A percentile compares a stretch with the other conserved stretches of the same genome.
Conservation (phyloP, 2,888 invertebrate species). For the Tricholauxania praeusta region DNA sequence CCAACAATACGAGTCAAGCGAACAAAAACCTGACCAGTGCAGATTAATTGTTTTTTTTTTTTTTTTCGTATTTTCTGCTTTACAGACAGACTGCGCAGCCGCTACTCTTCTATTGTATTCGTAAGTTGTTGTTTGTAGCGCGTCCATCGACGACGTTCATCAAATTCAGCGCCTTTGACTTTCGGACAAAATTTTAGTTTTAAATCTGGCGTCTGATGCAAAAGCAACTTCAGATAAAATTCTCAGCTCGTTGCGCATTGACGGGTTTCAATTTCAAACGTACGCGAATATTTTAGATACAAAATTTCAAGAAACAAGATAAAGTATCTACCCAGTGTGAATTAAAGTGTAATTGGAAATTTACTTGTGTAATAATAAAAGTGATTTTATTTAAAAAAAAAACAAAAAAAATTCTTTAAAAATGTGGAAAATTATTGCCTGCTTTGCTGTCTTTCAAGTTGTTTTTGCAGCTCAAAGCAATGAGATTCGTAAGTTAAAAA, state of each 20-base stretch:
- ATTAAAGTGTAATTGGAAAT: neutral
- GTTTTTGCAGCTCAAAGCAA: slow-evolving; percentile 50
- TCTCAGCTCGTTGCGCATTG: slow-evolving; percentile 48
- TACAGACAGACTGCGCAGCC: too few relatives aligned
- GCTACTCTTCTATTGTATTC: neutral
- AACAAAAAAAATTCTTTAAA: slow-evolving; percentile 39
- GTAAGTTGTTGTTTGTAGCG: neutral
- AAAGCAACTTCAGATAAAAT: slow-evolving; percentile 50
- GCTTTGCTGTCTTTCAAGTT: slow-evolving; percentile 51
- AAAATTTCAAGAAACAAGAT: neutral
- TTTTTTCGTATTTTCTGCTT: too few relatives aligned
- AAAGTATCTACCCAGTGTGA: slow-evolving; percentile 10
- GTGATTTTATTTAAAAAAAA: neutral
- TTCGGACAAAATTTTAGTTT: slow-evolving; percentile 40
- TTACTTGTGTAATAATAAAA: neutral
- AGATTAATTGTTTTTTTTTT: neutral
- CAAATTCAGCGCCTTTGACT: slow-evolving; percentile 7
- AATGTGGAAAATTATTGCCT: slow-evolving; percentile 54
- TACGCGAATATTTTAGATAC: neutral
- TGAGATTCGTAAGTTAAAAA: slow-evolving; percentile 55
- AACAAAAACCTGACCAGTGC: too few relatives aligned
- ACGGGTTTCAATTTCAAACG: slow-evolving; percentile 36
- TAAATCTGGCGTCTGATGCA: slow-evolving; percentile 51
- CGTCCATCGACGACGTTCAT: neutral
- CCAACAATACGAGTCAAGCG: too few relatives aligned